Percentiles rank a stretch among this genome's conserved stretches.
Evolutionary conservation across 2,113 vertebrate genomes (phyloP).

Genomic region (Sceloporus tristichus): DNA sequence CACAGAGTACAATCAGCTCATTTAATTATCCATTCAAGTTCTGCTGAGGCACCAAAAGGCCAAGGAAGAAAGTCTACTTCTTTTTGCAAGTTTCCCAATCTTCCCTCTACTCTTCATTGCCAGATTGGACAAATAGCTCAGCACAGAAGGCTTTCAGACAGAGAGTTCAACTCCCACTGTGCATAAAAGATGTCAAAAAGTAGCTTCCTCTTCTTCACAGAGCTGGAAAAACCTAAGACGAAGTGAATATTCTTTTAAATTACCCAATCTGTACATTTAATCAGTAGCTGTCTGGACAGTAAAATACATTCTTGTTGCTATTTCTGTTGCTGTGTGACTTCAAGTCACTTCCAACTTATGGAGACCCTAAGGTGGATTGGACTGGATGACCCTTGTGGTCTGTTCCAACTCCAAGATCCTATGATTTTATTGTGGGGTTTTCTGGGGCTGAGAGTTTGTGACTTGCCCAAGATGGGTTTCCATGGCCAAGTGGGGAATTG

Average conservation of each 20-base stretch:
- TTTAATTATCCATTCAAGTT: background rate
- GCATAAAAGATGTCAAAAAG: constrained; percentile 35
- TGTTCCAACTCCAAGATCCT: too few relatives aligned
- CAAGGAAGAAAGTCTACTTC: constrained; percentile 42
- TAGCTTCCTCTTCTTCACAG: background rate
- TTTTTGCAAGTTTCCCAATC: background rate
- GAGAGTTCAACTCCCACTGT: constrained; percentile 7
- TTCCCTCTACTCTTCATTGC: background rate
- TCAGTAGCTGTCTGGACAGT: background rate
- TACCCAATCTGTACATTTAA: background rate
- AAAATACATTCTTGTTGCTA: constrained; percentile 1
- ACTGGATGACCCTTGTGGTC: too few relatives aligned
- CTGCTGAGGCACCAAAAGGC: background rate
- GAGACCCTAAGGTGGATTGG: too few relatives aligned
- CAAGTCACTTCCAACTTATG: too few relatives aligned
- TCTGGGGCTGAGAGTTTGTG: too few relatives aligned
- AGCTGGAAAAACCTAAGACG: background rate
- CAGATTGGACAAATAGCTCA: fast-evolving
- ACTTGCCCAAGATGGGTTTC: too few relatives aligned
- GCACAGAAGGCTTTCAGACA: fast-evolving
- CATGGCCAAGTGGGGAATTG: too few relatives aligned
- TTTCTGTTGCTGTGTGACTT: too few relatives aligned
- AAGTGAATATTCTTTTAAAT: fast-evolving
- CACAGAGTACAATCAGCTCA: background rate
- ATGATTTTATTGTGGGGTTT: too few relatives aligned